Base-by-base conservation (phyloP, 2,113 vertebrate genomes). In the Entosphenus tridentatus region DNA sequence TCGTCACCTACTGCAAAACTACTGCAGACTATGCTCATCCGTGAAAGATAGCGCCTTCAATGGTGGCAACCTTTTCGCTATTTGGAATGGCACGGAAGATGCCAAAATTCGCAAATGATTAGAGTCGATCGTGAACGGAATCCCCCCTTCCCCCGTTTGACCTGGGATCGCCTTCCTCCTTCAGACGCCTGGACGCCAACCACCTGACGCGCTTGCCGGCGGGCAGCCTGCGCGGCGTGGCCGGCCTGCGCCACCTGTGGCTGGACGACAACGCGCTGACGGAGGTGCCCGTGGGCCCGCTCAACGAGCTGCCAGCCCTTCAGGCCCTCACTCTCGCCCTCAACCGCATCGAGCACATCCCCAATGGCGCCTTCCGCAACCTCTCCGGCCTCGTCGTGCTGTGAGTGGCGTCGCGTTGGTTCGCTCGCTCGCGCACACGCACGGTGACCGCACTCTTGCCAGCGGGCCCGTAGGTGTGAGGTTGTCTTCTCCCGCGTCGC, bases 301-400 rank as follows among this genome's bases (percentile, higher is more conserved):
- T 93, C 72, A 78, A 79, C 72, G 79, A 76, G 13, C 81, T 95
- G 69, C 85, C 83, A 0, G 82, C 87, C 3, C 82, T 96, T 39
- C 90, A 96, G 73, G 91, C 91, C 78, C 87, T 95, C 87, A 96
- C 91, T 11, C 75, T 96, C 79, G 91, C 91, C 9, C 87, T 96
- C 76, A 96, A 96, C 81, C 84, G 77, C 72, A 89, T 96, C 80
- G 78, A 78, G 74, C 80, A 81, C 76, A 85, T 96, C 75, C 88
- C 91, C 0, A 87, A 95, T 72, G 80, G 78, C 1, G 87, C 91
- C 71, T 96, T 96, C 80, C 82, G 82, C 78, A 95, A 93, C 78
- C 87, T 95, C 76, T 83, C 82, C 73, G 87, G 85, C 78, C 87
- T 96, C 12, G 86, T 95, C 57, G 91, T 96, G 72, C 80, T 95